These are phyloP conservation scores for Coptodon rendalli DNA, from an alignment of 2,113 vertebrate genomes.

Conservation along the genomic window DNA sequence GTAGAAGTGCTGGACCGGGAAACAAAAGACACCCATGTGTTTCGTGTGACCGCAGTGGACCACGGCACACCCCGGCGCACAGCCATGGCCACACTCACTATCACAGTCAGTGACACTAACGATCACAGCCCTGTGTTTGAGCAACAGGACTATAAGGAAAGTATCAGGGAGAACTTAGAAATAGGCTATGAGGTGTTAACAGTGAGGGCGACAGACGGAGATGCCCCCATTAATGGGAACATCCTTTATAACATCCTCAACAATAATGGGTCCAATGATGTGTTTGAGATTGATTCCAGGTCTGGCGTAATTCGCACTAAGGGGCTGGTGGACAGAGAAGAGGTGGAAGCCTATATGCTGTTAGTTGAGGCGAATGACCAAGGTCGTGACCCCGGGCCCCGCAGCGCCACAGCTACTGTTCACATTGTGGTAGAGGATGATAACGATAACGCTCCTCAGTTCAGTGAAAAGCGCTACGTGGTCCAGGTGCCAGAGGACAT, in stretches of 20 bases:
- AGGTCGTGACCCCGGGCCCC: conserved; percentile 83
- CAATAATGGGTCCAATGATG: conserved; percentile 65
- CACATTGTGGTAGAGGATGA: conserved; percentile 88
- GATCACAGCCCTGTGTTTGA: conserved; percentile 90
- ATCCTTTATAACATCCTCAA: conserved; percentile 88
- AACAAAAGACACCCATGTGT: conserved; percentile 92
- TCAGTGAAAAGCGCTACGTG: conserved; percentile 88
- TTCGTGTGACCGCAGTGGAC: conserved; percentile 83
- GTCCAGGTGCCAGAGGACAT: conserved; percentile 86
- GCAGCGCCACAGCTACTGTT: conserved; percentile 84
- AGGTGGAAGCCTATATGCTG: conserved; percentile 81
- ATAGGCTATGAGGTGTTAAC: conserved; percentile 94
- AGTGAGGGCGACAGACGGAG: conserved; percentile 87
- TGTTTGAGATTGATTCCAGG: conserved; percentile 89
- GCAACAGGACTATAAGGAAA: conserved; percentile 90
- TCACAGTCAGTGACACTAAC: conserved; percentile 84
- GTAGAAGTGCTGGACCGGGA: conserved; percentile 84
- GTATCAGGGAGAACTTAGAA: conserved; percentile 91
- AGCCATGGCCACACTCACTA: conserved; percentile 87
- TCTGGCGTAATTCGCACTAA: conserved; percentile 90
- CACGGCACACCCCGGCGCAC: conserved; percentile 80
- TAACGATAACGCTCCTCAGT: conserved; percentile 92
- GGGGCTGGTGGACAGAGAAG: conserved; percentile 85
- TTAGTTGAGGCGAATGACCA: conserved; percentile 89
- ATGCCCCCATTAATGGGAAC: conserved; percentile 86